These are phyloP conservation scores for Nasua narica DNA, from an alignment of 2,797 vertebrate genomes.

Conservation along the genomic window DNA sequence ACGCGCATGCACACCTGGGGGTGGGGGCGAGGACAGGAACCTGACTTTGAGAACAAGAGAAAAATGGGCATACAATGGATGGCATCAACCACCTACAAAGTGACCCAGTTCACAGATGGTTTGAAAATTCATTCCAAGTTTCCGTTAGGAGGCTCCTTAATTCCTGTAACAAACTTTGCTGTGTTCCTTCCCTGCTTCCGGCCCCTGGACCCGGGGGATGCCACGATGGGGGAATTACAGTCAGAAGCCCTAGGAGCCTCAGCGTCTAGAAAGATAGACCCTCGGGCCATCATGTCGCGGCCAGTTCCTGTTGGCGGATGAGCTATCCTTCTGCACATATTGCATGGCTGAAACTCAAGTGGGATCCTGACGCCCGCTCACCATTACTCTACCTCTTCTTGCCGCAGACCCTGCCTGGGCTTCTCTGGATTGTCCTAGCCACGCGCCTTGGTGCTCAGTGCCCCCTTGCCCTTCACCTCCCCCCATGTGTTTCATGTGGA, in stretches of 20 bases:
- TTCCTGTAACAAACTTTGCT: not conserved
- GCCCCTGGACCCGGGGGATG: not conserved
- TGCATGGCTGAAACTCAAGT: not conserved
- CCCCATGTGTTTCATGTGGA: accelerated
- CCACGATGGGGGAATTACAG: not conserved
- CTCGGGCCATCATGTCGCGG: accelerated
- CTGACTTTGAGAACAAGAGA: not conserved
- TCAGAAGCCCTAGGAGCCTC: too few relatives aligned
- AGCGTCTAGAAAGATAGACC: not conserved
- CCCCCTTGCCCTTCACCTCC: not conserved
- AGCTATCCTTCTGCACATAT: too few relatives aligned
- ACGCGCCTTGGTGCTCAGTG: not conserved
- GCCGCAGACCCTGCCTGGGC: not conserved
- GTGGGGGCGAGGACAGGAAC: not conserved
- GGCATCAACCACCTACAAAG: not conserved
- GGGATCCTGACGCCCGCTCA: too few relatives aligned
- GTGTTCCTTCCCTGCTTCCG: not conserved
- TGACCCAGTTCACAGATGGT: not conserved
- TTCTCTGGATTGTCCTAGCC: not conserved
- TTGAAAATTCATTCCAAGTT: not conserved
- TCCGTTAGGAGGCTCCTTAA: not conserved
- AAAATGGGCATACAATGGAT: not conserved
- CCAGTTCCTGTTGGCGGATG: not conserved
- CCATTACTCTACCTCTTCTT: not conserved
- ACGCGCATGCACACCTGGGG: not conserved